Percentiles rank a stretch among this genome's conserved stretches.
These are phyloP conservation scores for Ranitomeya imitator DNA, from an alignment of 2,113 vertebrate genomes.

Conservation along the genomic window DNA sequence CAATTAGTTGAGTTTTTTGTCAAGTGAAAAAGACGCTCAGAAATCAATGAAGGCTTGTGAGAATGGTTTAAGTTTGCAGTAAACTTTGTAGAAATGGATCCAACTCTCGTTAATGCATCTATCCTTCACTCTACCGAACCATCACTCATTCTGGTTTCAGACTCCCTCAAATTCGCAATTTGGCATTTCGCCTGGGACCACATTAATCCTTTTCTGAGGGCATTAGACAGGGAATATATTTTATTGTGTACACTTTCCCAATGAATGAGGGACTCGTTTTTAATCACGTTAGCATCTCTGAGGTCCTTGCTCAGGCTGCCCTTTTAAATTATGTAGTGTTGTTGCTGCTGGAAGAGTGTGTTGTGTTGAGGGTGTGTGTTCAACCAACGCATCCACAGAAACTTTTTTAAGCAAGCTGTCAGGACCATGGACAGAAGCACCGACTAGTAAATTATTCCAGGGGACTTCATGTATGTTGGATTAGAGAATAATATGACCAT, in stretches of 20 bases:
- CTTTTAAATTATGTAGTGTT: constrained; percentile 43
- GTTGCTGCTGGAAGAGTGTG: constrained; percentile 41
- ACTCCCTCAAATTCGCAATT: constrained; percentile 42
- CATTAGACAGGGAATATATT: constrained; percentile 53
- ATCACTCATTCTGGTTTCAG: constrained; percentile 12
- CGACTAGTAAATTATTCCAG: background rate
- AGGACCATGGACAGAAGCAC: constrained; percentile 47
- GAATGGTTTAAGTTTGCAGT: constrained; percentile 57
- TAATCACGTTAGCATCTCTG: constrained; percentile 51
- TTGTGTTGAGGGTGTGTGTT: constrained; percentile 19
- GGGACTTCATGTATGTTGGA: background rate
- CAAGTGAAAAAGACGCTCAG: constrained; percentile 52
- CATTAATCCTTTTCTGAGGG: constrained; percentile 58
- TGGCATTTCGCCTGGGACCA: constrained; percentile 60
- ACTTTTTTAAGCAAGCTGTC: constrained; percentile 30
- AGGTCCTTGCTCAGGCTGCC: constrained; percentile 44
- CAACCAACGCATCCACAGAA: constrained; percentile 21
- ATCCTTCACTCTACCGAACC: constrained; percentile 26
- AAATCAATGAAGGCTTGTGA: constrained; percentile 52
- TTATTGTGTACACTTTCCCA: constrained; percentile 55
- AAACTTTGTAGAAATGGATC: constrained; percentile 52
- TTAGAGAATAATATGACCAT: background rate
- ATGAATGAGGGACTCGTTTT: constrained; percentile 56
- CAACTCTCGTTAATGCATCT: constrained; percentile 48
- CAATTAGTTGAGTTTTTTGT: constrained; percentile 56